These are phyloP conservation scores for Lonchura striata DNA, from an alignment of 2,113 vertebrate genomes.

Conservation along the genomic window DNA sequence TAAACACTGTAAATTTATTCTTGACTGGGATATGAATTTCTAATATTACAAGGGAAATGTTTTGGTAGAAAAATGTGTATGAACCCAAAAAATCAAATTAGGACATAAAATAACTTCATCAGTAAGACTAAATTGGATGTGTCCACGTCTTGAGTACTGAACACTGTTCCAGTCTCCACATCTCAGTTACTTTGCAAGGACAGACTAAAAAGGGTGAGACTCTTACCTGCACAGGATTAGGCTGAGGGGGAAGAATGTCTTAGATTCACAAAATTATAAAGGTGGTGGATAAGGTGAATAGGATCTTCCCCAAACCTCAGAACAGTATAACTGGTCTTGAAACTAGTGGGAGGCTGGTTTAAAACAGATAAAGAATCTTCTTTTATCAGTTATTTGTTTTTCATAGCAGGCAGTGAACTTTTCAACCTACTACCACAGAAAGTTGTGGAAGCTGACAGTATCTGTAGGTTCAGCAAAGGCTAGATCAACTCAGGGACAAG, in stretches of 20 bases:
- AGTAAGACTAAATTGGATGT: background rate
- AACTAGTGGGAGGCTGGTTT: background rate
- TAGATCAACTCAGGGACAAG: background rate
- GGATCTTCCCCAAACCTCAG: background rate
- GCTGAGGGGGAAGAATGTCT: background rate
- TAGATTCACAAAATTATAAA: background rate
- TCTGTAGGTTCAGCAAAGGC: background rate
- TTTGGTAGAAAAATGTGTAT: slow-evolving; percentile 25
- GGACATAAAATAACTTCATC: background rate
- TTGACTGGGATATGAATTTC: slow-evolving; percentile 13
- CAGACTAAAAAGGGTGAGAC: background rate
- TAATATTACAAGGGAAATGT: background rate
- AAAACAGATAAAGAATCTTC: background rate
- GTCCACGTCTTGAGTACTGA: background rate
- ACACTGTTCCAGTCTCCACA: background rate
- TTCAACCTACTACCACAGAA: background rate
- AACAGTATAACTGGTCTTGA: background rate
- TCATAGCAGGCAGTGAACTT: background rate
- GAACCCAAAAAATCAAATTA: background rate
- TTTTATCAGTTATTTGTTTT: background rate
- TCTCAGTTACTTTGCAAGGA: background rate
- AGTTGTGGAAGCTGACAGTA: background rate
- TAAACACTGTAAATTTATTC: slow-evolving; percentile 11
- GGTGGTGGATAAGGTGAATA: background rate
- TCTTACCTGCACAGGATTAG: background rate